Evolutionary conservation across 2,797 vertebrate genomes (phyloP).

Genomic region (Bradypodion ventrale): DNA sequence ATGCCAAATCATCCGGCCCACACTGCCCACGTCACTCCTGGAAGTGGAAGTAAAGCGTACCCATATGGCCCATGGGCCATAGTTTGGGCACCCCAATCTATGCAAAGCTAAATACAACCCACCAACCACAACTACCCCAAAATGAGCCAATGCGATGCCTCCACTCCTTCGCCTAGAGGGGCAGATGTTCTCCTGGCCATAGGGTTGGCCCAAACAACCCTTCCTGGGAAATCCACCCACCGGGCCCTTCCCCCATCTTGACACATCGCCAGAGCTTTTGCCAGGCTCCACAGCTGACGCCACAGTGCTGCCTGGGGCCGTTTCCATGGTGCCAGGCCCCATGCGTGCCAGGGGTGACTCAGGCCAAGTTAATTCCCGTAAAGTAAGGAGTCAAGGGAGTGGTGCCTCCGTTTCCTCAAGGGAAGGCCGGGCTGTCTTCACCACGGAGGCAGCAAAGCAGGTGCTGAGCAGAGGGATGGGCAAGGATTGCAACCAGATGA

Average conservation of each 20-base stretch:
- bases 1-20: no score
- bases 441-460: slow-evolving; percentile 37
- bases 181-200: slow-evolving; percentile 11
- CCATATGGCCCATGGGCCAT: no score
- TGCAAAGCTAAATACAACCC: not conserved
- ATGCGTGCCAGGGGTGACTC: slow-evolving; percentile 59
- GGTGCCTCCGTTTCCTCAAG: slow-evolving; percentile 43
- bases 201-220: slow-evolving; percentile 50
- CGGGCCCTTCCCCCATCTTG: slow-evolving; percentile 63
- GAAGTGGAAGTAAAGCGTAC: no score
- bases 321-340: slow-evolving; percentile 63
- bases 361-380: slow-evolving; percentile 49
- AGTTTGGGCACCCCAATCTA: no score
- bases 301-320: slow-evolving; percentile 22
- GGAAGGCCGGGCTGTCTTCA: slow-evolving; percentile 6
- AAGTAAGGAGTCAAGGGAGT: slow-evolving; percentile 40
- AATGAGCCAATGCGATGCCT: not conserved
- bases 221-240: slow-evolving; percentile 54
- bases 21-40: no score
- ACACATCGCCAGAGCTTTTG: slow-evolving; percentile 58
- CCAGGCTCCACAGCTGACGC: slow-evolving; percentile 69
- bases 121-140: not conserved
- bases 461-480: not conserved
- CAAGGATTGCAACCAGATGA: not conserved
- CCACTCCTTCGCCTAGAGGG: slow-evolving; percentile 42